Base-by-base conservation (phyloP, 2,888 invertebrate species). In the Linhomoeus sp. region DNA sequence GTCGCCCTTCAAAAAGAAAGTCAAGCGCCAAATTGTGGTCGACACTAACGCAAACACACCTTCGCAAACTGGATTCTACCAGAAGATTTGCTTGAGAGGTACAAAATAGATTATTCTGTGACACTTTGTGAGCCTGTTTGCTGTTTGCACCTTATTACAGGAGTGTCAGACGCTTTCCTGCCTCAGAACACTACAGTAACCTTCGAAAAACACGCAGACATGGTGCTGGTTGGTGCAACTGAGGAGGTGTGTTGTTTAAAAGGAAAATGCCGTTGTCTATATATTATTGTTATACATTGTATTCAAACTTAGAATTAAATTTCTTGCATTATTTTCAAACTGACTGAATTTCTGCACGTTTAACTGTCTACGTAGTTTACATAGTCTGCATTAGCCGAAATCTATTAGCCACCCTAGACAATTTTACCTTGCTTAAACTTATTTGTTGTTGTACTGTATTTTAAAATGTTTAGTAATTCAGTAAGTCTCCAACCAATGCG, bases 61-160 rank as follows among this genome's bases (percentile, higher is more conserved):
- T n/a, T n/a, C n/a, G n/a, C n/a, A n/a, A n/a, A 39, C 45, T n/a
- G 45, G 45, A 26, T 45, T 45, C 17, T 45, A 45, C 45, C 17
- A 39, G 26, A 45, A 45, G 22, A 23, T 39, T 14, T 45, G 45
- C 24, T 20, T 45, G 17, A 37, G 29, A 39, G 45, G 45, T 45
- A 25, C 3, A 20, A 33, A 33, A 33, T 33, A 33, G 12, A 9
- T 15, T 15, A 33, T 15, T 15, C 33, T 33, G 12, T 12, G 9
- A 33, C 9, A 33, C 15, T 33, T 33, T 33, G 9, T 33, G 33
- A 33, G 12, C 15, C 12, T 12, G 15, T 9, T 15, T 9, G 9
- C 12, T 14, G 7, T n/a, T 19, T 24, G 12, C 20, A 15, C 9
- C 22, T 22, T 22, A 23, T 41, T 9, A 3, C 42, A 42, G 42